Evolutionary conservation across 2,113 vertebrate genomes (phyloP), one percentile per base, ranked within the genome.

Genomic region (Gopherus flavomarginatus): DNA sequence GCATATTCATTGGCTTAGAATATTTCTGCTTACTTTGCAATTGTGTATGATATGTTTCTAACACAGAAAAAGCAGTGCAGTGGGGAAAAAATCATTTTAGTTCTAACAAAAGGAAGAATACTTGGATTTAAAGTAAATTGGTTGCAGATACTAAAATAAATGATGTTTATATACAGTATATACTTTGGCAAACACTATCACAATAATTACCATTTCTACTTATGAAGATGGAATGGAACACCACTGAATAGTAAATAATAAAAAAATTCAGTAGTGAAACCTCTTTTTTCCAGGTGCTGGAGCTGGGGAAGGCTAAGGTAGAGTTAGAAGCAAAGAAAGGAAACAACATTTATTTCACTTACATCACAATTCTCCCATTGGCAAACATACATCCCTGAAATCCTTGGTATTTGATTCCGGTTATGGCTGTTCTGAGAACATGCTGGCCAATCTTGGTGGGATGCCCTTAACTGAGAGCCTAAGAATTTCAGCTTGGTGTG

Each of bases 281-380:
- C 11, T 65, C 83, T 62, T 22, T 81, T 27, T 52, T 72, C 59
- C 59, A 72, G 29, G 53, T 31, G 6, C 57, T 89, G 92, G 83
- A 81, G 16, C 31, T 80, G 81, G 79, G 81, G 56, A 44, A 54
- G 8, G 27, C 22, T 52, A 84, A 14, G 11, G n/a, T 19, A 42
- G 7, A 1, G 8, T 56, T 87, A 53, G 35, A n/a, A 35, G 24
- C 26, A 6, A 78, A 53, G 47, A 27, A 83, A 52, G 27, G 42
- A 42, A 86, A 53, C 27, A 52, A 50, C 56, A 81, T 82, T 42
- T 5, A 11, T 78, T 89, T 92, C 75, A 97, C 98, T 92, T 92
- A 98, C 98, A 83, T 98, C 98, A 89, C 98, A 98, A 3, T 98
- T 97, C 88, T 99, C 98, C 98, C 98, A 99, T 35, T 96, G 97